Evolutionary conservation across 2,797 vertebrate species (phyloP), one percentile per base, ranked within the genome.

Genomic region (Sphenodon punctatus): DNA sequence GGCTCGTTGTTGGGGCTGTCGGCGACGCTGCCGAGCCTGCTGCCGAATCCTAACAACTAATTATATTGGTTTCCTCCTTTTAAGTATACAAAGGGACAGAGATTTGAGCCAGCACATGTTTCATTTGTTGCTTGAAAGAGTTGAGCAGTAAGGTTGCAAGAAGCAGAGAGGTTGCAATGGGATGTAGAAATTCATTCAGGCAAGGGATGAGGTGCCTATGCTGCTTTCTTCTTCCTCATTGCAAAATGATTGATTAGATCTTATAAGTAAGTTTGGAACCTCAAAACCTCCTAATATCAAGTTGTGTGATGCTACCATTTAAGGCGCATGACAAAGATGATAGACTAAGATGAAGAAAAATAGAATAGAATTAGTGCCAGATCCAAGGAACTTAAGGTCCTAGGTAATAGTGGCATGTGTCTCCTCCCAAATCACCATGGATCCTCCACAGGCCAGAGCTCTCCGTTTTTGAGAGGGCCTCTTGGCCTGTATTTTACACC

Each of bases 61-160:
- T 89, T 91, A 88, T 85, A 45, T 12, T 22, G 32, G 79, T 86
- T 88, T 85, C 78, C 87, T 88, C 92, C 91, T 82, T 82, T 80
- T 92, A 80, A 86, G 46, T 66, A 87, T 45, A 92, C 75, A 92
- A 82, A 64, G 65, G 71, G 76, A 72, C 76, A 76, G 76, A 85
- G 72, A 64, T 78, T 90, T 91, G 84, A 89, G 66, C 79, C 6
- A 6, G 68, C 11, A 48, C 0, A 4, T 66, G 67, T 88, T 88
- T 82, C 82, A 84, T 72, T 82, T 65, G 41, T 48, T 77, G 61
- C 66, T 67, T 72, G 41, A 75, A n/a, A 84, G 49, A 87, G 69
- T 3, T 51, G 66, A 78, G 72, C 58, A 78, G 74, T 68, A 39
- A 42, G 56, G 0, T 0, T 25, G 71, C 58, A 20, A 89, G 66